Evolutionary conservation across 1,140 invertebrate species (phyloP), one percentile per base, ranked within the genome.

Genomic region (Drosophila ercepeae): DNA sequence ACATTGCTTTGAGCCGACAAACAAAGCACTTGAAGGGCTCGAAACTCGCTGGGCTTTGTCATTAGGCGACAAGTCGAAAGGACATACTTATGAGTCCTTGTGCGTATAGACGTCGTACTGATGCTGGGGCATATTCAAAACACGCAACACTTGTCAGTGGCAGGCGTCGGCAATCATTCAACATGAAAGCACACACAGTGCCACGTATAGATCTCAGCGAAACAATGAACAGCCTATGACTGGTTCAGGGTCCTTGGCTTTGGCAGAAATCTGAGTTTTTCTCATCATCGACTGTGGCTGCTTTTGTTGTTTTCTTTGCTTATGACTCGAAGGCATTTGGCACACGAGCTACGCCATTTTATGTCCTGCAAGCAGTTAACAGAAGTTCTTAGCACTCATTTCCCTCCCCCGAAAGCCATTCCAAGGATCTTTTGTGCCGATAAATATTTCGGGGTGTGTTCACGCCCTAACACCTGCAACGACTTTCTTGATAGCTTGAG

Each of bases 141-240:
- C 77, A 86, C 82, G 82, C 82, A 88, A 82, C 81, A 86, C 81
- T 88, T 86, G 82, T 88, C 81, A 86, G 78, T 82, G 74, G 50
- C 82, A 88, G 81, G 77, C 77, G 63, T 57, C 59, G 60, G 45
- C 82, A 86, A 86, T 88, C 82, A 81, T 81, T 81, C 69, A 81
- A 55, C 55, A 60, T 60, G 49, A 44, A 27, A 23, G 46, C 57
- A 46, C 69, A 58, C 13, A 6, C 36, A 27, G 21, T 36, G 29
- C 52, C 50, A 52, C 29, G 9, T 42, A 34, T 7, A 34, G 21
- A 36, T n/a, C 29, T 4, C 3, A 36, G 32, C 45, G 14, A 59
- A 58, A 70, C 65, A 55, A 63, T 57, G 46, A 64, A 48, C 32
- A 49, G 57, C 57, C 14, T 34, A 34, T 27, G 23, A 64, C 23